Evolutionary conservation across 2,113 vertebrate genomes (phyloP).

Genomic region (Narcine bancroftii): DNA sequence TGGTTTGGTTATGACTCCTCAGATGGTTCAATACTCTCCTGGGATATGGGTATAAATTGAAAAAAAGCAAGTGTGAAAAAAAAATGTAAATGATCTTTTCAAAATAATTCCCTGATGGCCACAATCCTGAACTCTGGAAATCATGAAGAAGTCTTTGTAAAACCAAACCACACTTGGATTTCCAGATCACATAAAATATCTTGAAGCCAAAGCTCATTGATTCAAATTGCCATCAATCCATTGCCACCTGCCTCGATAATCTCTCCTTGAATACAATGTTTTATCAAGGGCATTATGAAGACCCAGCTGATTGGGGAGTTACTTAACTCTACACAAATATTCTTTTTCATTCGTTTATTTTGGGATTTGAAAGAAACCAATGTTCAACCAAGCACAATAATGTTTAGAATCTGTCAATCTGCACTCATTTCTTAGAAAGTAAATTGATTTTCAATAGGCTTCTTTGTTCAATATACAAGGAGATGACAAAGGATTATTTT

Average conservation of each 20-base stretch:
- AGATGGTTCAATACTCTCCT: not conserved
- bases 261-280: not conserved
- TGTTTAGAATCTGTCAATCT: not conserved
- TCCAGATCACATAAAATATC: not conserved
- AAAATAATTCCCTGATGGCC: not conserved
- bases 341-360: not conserved
- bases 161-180: not conserved
- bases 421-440: not conserved
- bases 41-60: not conserved
- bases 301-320: not conserved
- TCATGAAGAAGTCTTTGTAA: not conserved
- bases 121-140: not conserved
- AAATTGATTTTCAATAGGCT: not conserved
- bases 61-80: not conserved
- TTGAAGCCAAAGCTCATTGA: not conserved
- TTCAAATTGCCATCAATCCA: not conserved
- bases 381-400: not conserved
- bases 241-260: not conserved
- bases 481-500: not conserved
- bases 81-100: not conserved
- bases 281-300: not conserved
- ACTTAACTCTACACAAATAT: not conserved
- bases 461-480: not conserved
- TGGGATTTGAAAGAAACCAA: not conserved
- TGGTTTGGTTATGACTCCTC: not conserved